These are phyloP conservation scores for Drosophila anceps DNA, from an alignment of 2,888 invertebrate genomes.

Conservation along the genomic window DNA sequence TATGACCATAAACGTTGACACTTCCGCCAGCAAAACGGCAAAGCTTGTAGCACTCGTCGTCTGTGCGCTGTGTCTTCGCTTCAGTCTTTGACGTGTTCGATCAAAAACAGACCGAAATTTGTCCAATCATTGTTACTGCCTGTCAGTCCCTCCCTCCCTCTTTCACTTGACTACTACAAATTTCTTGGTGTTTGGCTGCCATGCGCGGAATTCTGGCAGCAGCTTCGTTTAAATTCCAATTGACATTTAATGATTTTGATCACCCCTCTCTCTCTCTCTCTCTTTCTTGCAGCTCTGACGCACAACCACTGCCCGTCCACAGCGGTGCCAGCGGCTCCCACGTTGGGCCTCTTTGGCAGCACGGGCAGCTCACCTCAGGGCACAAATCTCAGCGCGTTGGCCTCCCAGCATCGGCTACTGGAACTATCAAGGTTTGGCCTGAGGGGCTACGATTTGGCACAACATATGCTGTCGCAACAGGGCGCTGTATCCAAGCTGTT, in stretches of 20 bases:
- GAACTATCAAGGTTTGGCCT: conserved; percentile 93
- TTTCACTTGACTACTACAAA: conserved; percentile 65
- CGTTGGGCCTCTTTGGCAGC: conserved; percentile 81
- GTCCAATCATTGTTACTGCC: conserved; percentile 62
- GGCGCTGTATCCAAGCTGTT: conserved; percentile 95
- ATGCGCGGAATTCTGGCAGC: conserved; percentile 82
- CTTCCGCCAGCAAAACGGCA: conserved; percentile 66
- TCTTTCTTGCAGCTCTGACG: conserved; percentile 58
- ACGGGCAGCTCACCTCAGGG: conserved; percentile 27
- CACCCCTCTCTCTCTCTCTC: conserved; percentile 7
- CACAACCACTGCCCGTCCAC: conserved; percentile 62
- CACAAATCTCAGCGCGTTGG: conserved; percentile 88
- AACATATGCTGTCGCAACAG: conserved; percentile 95
- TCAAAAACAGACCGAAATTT: conserved; percentile 78
- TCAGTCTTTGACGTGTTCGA: conserved; percentile 61
- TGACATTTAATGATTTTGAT: conserved; percentile 76
- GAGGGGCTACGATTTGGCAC: conserved; percentile 95
- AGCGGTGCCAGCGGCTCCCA: conserved; percentile 75
- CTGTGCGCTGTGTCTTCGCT: conserved; percentile 9
- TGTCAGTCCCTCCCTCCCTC: not conserved
- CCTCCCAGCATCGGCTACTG: conserved; percentile 92
- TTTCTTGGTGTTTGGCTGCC: conserved; percentile 77
- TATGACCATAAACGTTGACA: conserved; percentile 83
- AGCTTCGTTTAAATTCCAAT: conserved; percentile 85
- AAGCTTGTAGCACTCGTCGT: conserved; percentile 9